These are phyloP conservation scores for Limnephilus rhombicus DNA, from an alignment of 2,888 invertebrate genomes.

Conservation along the genomic window DNA sequence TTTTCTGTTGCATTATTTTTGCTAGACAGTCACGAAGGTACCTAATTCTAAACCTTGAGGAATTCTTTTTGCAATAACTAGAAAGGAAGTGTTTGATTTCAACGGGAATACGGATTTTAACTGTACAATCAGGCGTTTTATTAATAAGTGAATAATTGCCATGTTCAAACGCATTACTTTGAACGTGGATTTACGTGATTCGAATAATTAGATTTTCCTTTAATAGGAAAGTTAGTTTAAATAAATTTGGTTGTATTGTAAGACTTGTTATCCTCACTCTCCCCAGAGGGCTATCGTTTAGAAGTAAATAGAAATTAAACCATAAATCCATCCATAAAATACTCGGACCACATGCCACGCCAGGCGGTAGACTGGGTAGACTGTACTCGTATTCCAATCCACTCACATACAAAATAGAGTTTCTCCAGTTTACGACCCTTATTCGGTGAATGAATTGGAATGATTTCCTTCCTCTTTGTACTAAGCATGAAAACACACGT, in stretches of 20 bases:
- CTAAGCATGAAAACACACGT: slow-evolving; percentile 51
- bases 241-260: not conserved
- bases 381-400: slow-evolving; percentile 48
- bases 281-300: not conserved
- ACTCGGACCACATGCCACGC: slow-evolving; percentile 33
- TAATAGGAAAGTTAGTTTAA: not conserved
- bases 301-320: slow-evolving; percentile 56
- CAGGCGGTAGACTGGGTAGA: not conserved
- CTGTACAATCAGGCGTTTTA: not conserved
- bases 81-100: not conserved
- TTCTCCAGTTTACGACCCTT: slow-evolving; percentile 61
- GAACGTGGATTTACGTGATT: not conserved
- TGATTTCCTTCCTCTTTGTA: slow-evolving; percentile 53
- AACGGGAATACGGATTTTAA: not conserved
- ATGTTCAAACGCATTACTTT: not conserved
- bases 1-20: not conserved
- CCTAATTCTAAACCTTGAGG: not conserved
- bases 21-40: not conserved
- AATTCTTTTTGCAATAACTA: not conserved
- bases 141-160: not conserved
- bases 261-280: not conserved
- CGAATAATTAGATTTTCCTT: not conserved
- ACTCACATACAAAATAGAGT: slow-evolving; percentile 45
- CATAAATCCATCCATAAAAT: slow-evolving; percentile 57
- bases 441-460: slow-evolving; percentile 59